Evolutionary conservation across 2,797 vertebrate species (phyloP).

Genomic region (Schizopygopsis malacanthus): DNA sequence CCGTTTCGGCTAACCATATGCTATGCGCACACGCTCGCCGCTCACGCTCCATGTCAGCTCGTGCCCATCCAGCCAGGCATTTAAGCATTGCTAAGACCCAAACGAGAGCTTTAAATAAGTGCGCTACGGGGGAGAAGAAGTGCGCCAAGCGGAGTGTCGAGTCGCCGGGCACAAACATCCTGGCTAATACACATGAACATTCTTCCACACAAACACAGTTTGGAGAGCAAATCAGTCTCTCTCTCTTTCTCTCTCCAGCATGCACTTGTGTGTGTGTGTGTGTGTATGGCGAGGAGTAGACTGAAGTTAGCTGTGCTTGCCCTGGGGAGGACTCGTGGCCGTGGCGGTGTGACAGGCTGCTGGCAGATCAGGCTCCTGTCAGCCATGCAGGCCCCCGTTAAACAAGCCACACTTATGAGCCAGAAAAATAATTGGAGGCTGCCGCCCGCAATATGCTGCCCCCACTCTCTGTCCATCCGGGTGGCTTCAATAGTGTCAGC

Average conservation of each 20-base stretch:
- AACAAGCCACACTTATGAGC: conserved; percentile 80
- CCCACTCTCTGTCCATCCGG: conserved; percentile 72
- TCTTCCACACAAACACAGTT: conserved; percentile 53
- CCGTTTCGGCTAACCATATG: conserved; percentile 64
- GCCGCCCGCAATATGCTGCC: conserved; percentile 72
- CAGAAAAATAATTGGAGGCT: conserved; percentile 84
- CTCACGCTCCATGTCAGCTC: conserved; percentile 44
- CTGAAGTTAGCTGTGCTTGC: conserved; percentile 63
- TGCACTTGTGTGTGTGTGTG: conserved; percentile 46
- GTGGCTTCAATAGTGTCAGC: conserved; percentile 75
- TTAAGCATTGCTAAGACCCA: conserved; percentile 59
- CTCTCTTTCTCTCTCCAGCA: conserved; percentile 23
- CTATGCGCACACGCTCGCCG: conserved; percentile 55
- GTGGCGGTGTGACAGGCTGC: conserved; percentile 71
- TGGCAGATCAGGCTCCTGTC: conserved; percentile 78
- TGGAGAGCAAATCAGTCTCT: conserved; percentile 49
- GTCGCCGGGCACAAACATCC: conserved; percentile 41
- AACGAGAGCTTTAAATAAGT: conserved; percentile 52
- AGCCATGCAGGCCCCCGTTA: conserved; percentile 75
- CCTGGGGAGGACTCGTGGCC: conserved; percentile 63
- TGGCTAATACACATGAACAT: conserved; percentile 48
- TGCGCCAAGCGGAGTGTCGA: conserved; percentile 31
- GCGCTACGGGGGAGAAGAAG: conserved; percentile 19
- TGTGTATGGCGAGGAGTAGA: conserved; percentile 54
- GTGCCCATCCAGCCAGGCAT: conserved; percentile 51